Conservation (phyloP, 1,140 invertebrate species). For the Aphelinus atriplicis region DNA sequence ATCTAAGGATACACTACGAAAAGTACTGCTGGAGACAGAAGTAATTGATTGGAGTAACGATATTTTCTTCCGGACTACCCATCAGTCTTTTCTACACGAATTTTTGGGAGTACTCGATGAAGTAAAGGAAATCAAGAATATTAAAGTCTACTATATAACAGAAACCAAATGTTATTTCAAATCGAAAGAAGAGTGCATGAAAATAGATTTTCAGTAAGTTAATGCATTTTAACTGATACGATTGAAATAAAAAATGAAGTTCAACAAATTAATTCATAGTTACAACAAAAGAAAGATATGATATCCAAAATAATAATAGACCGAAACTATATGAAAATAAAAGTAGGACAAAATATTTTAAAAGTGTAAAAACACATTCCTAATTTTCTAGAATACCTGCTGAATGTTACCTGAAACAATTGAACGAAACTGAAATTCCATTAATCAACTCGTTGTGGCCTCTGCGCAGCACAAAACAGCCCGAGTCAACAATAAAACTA, state of each 20-base stretch:
- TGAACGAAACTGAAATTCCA: background rate
- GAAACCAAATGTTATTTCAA: slow-evolving; percentile 30
- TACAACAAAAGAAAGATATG: too few relatives aligned
- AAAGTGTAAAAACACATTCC: background rate
- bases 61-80: too few relatives aligned
- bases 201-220: background rate
- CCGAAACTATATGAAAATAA: background rate
- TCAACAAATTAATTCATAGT: background rate
- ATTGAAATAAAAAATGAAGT: background rate
- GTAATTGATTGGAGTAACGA: slow-evolving; percentile 5
- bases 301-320: too few relatives aligned
- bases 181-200: slow-evolving; percentile 32
- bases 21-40: background rate
- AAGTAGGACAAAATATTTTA: too few relatives aligned
- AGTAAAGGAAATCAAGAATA: background rate
- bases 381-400: slow-evolving; percentile 10
- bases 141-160: background rate
- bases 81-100: too few relatives aligned
- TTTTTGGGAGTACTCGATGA: background rate
- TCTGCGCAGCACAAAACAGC: background rate
- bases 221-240: background rate
- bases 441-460: slow-evolving; percentile 19
- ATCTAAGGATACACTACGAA: background rate
- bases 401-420: slow-evolving; percentile 1
- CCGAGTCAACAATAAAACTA: background rate